A percentile compares a stretch with the other conserved stretches of the same genome.
These are phyloP conservation scores for Pelobates cultripes DNA, from an alignment of 2,797 vertebrate species.

Conservation along the genomic window DNA sequence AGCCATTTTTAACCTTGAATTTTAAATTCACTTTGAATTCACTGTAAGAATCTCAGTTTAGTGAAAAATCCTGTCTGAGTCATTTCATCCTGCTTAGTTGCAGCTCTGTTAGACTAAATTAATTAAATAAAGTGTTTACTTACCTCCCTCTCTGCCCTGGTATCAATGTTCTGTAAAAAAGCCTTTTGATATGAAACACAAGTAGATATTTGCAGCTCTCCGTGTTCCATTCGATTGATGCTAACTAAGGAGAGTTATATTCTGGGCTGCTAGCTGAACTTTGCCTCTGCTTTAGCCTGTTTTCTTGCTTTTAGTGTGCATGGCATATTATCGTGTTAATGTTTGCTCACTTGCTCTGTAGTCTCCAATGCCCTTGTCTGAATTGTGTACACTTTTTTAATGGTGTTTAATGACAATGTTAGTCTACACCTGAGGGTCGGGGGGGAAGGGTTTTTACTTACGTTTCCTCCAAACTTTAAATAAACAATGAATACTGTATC, in stretches of 20 bases:
- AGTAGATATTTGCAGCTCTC: slow-evolving; percentile 65
- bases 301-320: slow-evolving; percentile 66
- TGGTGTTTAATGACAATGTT: not conserved
- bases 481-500: no score
- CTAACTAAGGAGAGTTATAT: slow-evolving; percentile 61
- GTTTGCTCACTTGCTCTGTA: slow-evolving; percentile 68
- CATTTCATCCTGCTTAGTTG: no score
- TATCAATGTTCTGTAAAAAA: slow-evolving; percentile 65
- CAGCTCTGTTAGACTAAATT: not conserved
- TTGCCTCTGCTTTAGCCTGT: slow-evolving; percentile 83
- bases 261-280: slow-evolving; percentile 79
- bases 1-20: no score
- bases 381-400: slow-evolving; percentile 6
- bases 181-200: slow-evolving; percentile 57
- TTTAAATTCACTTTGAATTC: no score
- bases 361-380: slow-evolving; percentile 54
- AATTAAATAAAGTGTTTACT: slow-evolving; percentile 64
- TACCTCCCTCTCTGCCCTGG: slow-evolving; percentile 68
- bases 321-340: slow-evolving; percentile 73
- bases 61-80: no score
- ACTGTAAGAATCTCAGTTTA: no score
- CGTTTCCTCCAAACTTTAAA: no score
- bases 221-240: slow-evolving; percentile 57
- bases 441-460: no score
- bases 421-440: not conserved